Conservation (phyloP, 2,113 vertebrate species). For the Salminus brasiliensis region DNA sequence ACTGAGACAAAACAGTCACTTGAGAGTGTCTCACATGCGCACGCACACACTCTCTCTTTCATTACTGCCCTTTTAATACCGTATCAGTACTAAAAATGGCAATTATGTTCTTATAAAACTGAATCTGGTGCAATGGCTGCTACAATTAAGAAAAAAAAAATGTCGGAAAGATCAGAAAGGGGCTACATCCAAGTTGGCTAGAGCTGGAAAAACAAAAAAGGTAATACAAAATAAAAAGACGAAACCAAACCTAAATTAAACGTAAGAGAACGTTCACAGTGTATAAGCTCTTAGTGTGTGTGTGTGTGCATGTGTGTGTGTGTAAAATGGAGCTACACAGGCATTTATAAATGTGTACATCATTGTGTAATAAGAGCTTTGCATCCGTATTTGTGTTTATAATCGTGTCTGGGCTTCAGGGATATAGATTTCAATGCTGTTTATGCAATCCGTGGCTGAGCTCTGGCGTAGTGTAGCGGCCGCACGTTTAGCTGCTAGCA, state of each 20-base stretch:
- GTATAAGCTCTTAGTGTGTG: slow-evolving; percentile 44
- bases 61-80: slow-evolving; percentile 58
- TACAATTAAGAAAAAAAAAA: slow-evolving; percentile 49
- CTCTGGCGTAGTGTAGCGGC: slow-evolving; percentile 93
- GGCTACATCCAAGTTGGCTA: slow-evolving; percentile 40
- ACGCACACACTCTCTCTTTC: background rate
- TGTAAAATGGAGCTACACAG: background rate
- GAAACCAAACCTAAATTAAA: slow-evolving; percentile 56
- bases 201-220: slow-evolving; percentile 52
- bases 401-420: slow-evolving; percentile 97
- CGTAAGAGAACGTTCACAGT: slow-evolving; percentile 51
- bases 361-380: slow-evolving; percentile 8
- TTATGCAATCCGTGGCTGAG: slow-evolving; percentile 93
- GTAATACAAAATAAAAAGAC: slow-evolving; percentile 10
- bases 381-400: slow-evolving; percentile 72
- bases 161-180: slow-evolving; percentile 51
- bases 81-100: background rate
- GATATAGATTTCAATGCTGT: slow-evolving; percentile 99
- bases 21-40: background rate
- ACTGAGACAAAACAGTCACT: slow-evolving; percentile 16
- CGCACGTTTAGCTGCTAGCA: slow-evolving; percentile 91
- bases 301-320: slow-evolving; percentile 36
- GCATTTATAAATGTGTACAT: background rate
- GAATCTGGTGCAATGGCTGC: background rate
- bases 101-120: too few species aligned